Conservation (phyloP, 2,797 vertebrate species). For the Schizopygopsis pylzovi region DNA sequence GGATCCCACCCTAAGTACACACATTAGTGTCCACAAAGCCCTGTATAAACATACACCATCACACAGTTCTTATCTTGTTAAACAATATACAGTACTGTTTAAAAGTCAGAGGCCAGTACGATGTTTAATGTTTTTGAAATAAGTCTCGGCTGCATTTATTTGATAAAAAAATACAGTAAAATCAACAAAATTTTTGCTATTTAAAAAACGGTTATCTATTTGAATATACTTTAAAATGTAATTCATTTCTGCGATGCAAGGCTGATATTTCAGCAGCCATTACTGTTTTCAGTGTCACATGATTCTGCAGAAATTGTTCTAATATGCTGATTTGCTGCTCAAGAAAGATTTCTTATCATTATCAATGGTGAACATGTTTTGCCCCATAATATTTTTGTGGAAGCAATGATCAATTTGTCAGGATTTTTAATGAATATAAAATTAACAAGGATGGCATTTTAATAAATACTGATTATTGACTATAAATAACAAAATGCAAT, state of each 20-base stretch:
- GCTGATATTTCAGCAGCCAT: neutral
- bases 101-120: neutral
- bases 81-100: neutral
- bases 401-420: neutral
- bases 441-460: neutral
- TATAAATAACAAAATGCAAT: neutral
- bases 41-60: conserved; percentile 50
- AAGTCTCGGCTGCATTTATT: neutral
- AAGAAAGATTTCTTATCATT: neutral
- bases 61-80: conserved; percentile 9
- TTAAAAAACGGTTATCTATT: neutral
- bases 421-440: neutral
- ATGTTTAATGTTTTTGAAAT: neutral
- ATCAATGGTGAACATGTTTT: neutral
- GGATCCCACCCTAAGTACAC: conserved; percentile 74
- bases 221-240: neutral
- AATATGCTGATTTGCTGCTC: neutral
- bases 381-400: neutral
- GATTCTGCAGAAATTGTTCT: neutral
- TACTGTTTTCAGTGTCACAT: neutral
- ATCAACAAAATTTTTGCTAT: neutral
- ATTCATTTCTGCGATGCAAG: neutral
- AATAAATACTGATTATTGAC: neutral
- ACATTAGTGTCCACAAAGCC: conserved; percentile 54
- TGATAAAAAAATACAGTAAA: neutral